A percentile compares a stretch with the other conserved stretches of the same genome.
phyloP scores from a whole-genome alignment of 2,113 vertebrate species.

The Oncorhynchus gorbuscha region DNA sequence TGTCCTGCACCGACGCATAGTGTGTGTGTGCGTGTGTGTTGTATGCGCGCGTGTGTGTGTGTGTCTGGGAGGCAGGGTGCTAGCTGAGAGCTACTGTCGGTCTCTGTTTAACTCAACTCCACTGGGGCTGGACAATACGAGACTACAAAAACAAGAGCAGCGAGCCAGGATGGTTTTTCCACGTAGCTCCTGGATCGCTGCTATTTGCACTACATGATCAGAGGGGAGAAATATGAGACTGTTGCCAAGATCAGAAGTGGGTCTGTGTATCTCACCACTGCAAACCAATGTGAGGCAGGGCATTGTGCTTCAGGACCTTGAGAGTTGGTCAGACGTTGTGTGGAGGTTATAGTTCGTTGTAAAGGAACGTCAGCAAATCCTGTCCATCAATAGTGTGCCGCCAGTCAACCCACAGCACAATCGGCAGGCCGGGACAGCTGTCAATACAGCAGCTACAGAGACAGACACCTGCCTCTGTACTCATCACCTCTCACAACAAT shows the following conservation, averaged over 20 bases:
- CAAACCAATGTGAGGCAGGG: neutral
- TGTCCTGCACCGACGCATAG: too few relatives aligned
- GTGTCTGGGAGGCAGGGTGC: neutral
- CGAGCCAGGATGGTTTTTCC: too few relatives aligned
- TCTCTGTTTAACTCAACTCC: neutral
- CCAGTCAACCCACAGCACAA: conserved; percentile 4
- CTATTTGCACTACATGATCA: too few relatives aligned
- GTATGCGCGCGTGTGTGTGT: too few relatives aligned
- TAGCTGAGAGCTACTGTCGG: neutral
- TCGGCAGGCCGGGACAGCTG: neutral
- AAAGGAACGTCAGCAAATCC: conserved; percentile 28
- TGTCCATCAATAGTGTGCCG: neutral
- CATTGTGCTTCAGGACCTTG: neutral
- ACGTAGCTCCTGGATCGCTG: too few relatives aligned
- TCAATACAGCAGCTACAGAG: neutral
- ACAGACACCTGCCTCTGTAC: neutral
- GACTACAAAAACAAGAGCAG: too few relatives aligned
- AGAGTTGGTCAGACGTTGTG: neutral
- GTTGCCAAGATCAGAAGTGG: too few relatives aligned
- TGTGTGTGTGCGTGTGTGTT: too few relatives aligned
- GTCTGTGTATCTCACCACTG: too few relatives aligned
- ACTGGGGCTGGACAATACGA: neutral
- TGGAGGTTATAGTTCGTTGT: conserved; percentile 5
- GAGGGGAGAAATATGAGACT: too few relatives aligned
- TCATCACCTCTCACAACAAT: conserved; percentile 1